Evolutionary conservation across 2,797 vertebrate species (phyloP).

Genomic region (Fistularia commersonii): DNA sequence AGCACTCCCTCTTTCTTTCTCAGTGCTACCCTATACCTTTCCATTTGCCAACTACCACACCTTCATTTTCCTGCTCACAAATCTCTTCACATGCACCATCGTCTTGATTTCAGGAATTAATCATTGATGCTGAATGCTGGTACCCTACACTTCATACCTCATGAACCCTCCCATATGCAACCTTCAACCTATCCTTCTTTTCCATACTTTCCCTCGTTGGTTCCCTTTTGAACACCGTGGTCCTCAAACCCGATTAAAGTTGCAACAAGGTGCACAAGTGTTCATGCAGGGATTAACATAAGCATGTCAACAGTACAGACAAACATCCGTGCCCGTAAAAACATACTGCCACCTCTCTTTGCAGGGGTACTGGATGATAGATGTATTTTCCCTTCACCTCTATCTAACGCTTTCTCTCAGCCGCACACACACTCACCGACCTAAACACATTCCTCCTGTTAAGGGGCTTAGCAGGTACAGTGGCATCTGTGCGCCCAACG

Average conservation of each 20-base stretch:
- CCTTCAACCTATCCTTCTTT: constrained; percentile 18
- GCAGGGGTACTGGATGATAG: constrained; percentile 45
- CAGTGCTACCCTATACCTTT: too few species aligned
- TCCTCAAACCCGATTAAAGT: constrained; percentile 24
- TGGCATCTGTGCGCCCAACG: constrained; percentile 61
- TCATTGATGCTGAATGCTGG: background rate
- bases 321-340: background rate
- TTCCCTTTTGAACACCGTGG: constrained; percentile 9
- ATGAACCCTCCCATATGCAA: constrained; percentile 35
- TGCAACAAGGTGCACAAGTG: constrained; percentile 20
- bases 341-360: constrained; percentile 20
- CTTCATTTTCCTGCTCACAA: constrained; percentile 20
- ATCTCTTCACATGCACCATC: constrained; percentile 16
- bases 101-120: constrained; percentile 6
- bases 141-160: constrained; percentile 16
- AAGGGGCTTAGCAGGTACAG: constrained; percentile 56
- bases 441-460: constrained; percentile 24
- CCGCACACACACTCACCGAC: constrained; percentile 12
- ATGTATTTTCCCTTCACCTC: constrained; percentile 23
- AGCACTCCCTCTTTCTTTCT: too few species aligned
- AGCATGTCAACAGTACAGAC: constrained; percentile 9
- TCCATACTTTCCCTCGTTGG: constrained; percentile 19
- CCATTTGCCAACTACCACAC: too few species aligned
- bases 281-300: constrained; percentile 3
- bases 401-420: background rate